These are phyloP conservation scores for Callaeas wilsoni DNA, from an alignment of 2,113 vertebrate genomes.

Conservation along the genomic window DNA sequence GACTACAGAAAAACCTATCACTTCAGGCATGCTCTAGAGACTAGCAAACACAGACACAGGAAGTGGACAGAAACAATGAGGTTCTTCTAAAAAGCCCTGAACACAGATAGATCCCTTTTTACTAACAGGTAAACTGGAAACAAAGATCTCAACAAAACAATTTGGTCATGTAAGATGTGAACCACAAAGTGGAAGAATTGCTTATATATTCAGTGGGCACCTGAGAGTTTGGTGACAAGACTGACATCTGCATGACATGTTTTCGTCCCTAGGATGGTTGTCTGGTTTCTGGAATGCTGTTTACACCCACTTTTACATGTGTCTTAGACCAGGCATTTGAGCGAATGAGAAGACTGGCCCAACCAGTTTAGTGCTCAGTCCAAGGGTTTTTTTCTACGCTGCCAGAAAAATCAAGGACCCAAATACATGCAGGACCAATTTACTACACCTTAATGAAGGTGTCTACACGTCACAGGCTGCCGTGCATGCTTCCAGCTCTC, in stretches of 20 bases:
- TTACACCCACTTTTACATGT: not conserved
- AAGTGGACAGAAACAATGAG: not conserved
- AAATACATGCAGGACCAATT: not conserved
- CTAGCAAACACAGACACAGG: not conserved
- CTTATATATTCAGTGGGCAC: not conserved
- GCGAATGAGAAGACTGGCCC: not conserved
- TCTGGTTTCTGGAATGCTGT: not conserved
- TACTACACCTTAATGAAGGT: not conserved
- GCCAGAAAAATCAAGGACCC: not conserved
- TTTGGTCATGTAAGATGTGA: not conserved
- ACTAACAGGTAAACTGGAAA: not conserved
- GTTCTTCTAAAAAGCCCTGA: not conserved
- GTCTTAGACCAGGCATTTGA: not conserved
- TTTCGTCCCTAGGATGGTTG: not conserved
- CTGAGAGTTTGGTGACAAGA: not conserved
- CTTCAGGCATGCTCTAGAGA: not conserved
- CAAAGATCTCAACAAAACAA: not conserved
- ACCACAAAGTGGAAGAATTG: not conserved
- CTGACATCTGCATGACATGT: accelerated
- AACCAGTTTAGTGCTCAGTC: not conserved
- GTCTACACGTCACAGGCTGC: not conserved
- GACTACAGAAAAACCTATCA: not conserved
- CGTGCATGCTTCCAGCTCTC: not conserved
- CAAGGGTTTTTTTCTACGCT: accelerated
- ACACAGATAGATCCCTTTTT: not conserved